Evolutionary conservation across 64 coral and sea anemone genomes (phyloP).

Genomic region (Montipora foliosa): DNA sequence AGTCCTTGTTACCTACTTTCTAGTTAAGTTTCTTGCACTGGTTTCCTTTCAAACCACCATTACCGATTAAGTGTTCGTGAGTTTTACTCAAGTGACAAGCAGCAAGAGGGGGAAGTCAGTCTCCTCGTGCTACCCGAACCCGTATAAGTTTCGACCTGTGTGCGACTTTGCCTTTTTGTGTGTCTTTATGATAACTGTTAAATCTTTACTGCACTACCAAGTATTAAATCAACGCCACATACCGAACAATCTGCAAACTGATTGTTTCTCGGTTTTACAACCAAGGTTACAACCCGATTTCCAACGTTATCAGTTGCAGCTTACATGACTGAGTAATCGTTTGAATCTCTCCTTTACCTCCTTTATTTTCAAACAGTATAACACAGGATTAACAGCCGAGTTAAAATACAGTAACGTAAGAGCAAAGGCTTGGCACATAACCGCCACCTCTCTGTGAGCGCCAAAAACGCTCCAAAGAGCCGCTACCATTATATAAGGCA

Average conservation of each 20-base stretch:
- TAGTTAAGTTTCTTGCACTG: too few relatives aligned
- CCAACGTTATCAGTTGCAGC: not conserved
- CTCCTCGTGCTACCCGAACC: too few relatives aligned
- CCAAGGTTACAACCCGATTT: not conserved
- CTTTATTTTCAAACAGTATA: constrained; percentile 27
- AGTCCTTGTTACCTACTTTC: too few relatives aligned
- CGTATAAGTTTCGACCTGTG: too few relatives aligned
- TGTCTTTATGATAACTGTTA: too few relatives aligned
- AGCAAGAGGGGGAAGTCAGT: too few relatives aligned
- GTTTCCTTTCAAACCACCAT: too few relatives aligned
- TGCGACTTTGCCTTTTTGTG: too few relatives aligned
- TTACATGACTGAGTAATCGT: not conserved
- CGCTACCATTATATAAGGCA: constrained; percentile 38
- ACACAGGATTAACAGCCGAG: constrained; percentile 1
- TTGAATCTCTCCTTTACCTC: not conserved
- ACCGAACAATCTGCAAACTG: not conserved
- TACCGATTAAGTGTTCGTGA: too few relatives aligned
- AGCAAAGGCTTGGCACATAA: not conserved
- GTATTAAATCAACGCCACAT: too few relatives aligned
- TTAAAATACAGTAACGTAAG: constrained; percentile 21
- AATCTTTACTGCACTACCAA: too few relatives aligned
- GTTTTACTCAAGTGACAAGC: too few relatives aligned
- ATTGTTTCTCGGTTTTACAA: not conserved
- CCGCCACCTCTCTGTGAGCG: not conserved
- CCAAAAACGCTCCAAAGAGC: constrained; percentile 22